Base-by-base conservation (phyloP, 2,113 vertebrate species). In the Opisthocomus hoazin region DNA sequence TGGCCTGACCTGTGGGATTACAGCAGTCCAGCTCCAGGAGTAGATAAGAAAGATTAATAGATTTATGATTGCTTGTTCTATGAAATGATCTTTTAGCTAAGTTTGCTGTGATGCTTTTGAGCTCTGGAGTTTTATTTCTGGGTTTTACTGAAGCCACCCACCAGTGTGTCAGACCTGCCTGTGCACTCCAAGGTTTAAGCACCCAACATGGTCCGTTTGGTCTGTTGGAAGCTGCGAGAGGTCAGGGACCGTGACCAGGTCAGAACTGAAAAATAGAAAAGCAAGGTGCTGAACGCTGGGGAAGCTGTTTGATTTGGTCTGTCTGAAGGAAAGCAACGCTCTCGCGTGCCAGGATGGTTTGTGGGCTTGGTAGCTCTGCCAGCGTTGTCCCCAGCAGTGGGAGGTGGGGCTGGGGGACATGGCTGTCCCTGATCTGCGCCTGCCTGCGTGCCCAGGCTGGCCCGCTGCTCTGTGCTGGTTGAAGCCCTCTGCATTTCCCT, bases 381-480 rank as follows among this genome's bases (percentile, higher is more conserved):
- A 6, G 53, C 13, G 34, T 45, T 0, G 0, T 43, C 64, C 43
- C 64, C 46, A 61, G 50, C 39, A 87, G 46, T 36, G 74, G 5
- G 43, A 37, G 61, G 15, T 24, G 50, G 39, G 17, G 10, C 57
- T 48, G 71, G 24, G 50, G 51, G 71, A 19, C 32, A 39, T 29
- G n/a, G 27, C 64, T 37, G 21, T 56, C 29, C 46, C 56, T 1
- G 1, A 1, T 23, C 43, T 41, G n/a, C 37, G 5, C 29, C 50
- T 46, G 34, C 48, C 74, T 75, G 68, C 1, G 4, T 37, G 4
- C 66, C 0, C 0, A 8, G 15, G 54, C 37, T 46, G 65, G 30
- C 68, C 43, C 0, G 0, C 43, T 41, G 30, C 61, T 43, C 4
- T 9, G 1, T 50, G 70, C 39, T 41, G 2, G 1, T n/a, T 22